Conservation (phyloP, 2,888 invertebrate genomes). For the Eledona agricola region DNA sequence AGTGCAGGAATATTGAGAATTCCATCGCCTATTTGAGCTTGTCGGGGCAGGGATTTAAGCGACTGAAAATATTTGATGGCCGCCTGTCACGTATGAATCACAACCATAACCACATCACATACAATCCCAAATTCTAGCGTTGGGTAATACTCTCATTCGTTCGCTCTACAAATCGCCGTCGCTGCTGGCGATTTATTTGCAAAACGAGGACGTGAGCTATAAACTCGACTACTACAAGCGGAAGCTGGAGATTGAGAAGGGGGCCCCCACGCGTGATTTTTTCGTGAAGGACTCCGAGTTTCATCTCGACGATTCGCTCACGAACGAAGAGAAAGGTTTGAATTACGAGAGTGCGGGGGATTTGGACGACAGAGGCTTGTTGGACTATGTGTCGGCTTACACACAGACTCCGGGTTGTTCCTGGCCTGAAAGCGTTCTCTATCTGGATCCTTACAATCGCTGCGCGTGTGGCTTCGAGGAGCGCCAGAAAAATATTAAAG, state of each 20-base stretch:
- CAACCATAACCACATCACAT: too few relatives aligned
- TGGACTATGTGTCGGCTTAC: constrained; percentile 9
- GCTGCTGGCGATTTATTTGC: constrained; percentile 56
- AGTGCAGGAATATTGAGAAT: constrained; percentile 73
- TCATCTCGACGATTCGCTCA: not conserved
- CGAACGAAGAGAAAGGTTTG: constrained; percentile 11
- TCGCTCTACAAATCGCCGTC: constrained; percentile 47
- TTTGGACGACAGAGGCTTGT: constrained; percentile 16
- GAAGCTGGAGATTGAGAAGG: constrained; percentile 27
- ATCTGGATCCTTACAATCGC: constrained; percentile 34
- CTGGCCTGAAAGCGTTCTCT: constrained; percentile 35
- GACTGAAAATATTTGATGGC: constrained; percentile 62
- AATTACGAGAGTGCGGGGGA: not conserved
- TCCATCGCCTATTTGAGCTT: constrained; percentile 77
- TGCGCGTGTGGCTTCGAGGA: constrained; percentile 30
- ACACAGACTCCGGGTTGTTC: constrained; percentile 20
- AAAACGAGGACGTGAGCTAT: constrained; percentile 47
- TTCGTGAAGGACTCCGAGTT: constrained; percentile 2
- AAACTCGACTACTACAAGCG: constrained; percentile 42
- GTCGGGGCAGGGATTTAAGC: constrained; percentile 74
- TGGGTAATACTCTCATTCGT: constrained; percentile 53
- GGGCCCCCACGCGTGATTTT: constrained; percentile 4
- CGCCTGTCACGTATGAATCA: constrained; percentile 59
- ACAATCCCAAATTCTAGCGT: too few relatives aligned
- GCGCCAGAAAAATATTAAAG: not conserved